Evolutionary conservation across 2,888 invertebrate genomes (phyloP).

Genomic region (Leucoma salicis): DNA sequence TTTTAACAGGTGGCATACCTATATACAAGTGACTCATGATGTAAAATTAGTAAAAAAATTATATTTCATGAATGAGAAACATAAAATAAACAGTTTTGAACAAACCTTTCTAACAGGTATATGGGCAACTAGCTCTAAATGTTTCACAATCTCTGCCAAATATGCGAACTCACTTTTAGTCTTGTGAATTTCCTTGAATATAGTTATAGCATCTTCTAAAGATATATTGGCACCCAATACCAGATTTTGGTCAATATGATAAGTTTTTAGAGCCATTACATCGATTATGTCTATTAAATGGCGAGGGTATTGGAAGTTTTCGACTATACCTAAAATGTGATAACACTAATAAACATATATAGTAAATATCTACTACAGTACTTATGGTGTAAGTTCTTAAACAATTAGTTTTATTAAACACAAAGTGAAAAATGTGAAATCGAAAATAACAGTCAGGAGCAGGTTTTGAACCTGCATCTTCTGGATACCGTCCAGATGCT

Average conservation of each 20-base stretch:
- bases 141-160: conserved; percentile 76
- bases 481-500: too few species aligned
- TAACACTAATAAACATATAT: too few species aligned
- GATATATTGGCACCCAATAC: conserved; percentile 82
- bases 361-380: background rate
- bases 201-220: conserved; percentile 77
- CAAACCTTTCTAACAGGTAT: conserved; percentile 84
- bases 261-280: conserved; percentile 54
- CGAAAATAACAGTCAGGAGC: too few species aligned
- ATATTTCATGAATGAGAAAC: too few species aligned
- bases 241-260: conserved; percentile 58
- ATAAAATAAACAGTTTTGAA: background rate
- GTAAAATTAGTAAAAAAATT: too few species aligned
- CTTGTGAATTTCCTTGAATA: conserved; percentile 61
- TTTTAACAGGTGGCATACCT: too few species aligned
- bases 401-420: background rate
- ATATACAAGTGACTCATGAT: too few species aligned
- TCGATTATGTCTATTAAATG: conserved; percentile 63
- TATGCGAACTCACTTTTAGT: conserved; percentile 73
- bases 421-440: too few species aligned
- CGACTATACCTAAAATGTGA: conserved; percentile 54
- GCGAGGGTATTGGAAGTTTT: conserved; percentile 52
- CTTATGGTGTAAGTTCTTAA: too few species aligned
- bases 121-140: conserved; percentile 84
- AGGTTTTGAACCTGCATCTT: too few species aligned